phyloP scores from a whole-genome alignment of 2,888 invertebrate species.

The Caenorhabditis uteleia region DNA sequence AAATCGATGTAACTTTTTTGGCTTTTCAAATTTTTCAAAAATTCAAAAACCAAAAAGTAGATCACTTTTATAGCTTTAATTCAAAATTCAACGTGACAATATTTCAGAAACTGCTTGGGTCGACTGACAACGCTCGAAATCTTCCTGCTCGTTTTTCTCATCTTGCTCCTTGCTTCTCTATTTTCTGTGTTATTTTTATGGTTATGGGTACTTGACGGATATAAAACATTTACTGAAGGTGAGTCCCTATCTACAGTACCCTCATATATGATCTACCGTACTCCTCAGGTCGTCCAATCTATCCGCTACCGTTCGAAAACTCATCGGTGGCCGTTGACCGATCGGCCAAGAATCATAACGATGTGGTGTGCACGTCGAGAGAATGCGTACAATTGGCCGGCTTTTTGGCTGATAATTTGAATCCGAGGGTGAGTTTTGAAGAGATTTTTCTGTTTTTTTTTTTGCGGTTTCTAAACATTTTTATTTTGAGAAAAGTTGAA shows the following conservation, averaged over 20 bases:
- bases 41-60: too few relatives aligned
- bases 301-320: conserved; percentile 44
- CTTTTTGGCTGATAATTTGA: conserved; percentile 62
- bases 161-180: conserved; percentile 45
- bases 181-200: conserved; percentile 48
- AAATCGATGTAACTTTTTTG: too few relatives aligned
- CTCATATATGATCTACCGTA: not conserved
- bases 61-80: too few relatives aligned
- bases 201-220: conserved; percentile 57
- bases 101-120: conserved; percentile 52
- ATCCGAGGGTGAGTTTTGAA: conserved; percentile 58
- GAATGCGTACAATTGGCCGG: conserved; percentile 63
- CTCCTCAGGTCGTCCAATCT: conserved; percentile 42
- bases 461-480: not conserved
- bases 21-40: too few relatives aligned
- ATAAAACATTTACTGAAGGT: conserved; percentile 53
- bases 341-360: conserved; percentile 47
- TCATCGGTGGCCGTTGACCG: conserved; percentile 50
- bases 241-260: not conserved
- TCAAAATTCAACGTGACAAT: too few relatives aligned
- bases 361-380: conserved; percentile 62
- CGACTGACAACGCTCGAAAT: conserved; percentile 49
- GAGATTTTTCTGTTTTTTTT: not conserved
- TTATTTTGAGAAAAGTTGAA: not conserved
- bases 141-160: conserved; percentile 39